Evolutionary conservation across 2,797 vertebrate species (phyloP), one percentile per base, ranked within the genome.

Genomic region (Telmatherina bonti): DNA sequence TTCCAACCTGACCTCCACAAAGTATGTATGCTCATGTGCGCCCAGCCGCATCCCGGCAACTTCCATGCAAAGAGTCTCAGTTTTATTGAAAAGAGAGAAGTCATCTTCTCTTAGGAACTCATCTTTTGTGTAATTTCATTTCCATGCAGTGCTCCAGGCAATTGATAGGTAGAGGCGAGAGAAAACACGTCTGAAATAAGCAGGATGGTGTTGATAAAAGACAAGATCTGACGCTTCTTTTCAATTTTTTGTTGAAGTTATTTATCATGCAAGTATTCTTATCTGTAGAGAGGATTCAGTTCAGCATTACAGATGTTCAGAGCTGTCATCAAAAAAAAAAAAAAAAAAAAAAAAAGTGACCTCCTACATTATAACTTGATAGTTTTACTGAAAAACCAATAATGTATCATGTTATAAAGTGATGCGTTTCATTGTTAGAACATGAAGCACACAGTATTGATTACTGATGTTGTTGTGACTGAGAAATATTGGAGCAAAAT

Each of bases 121-220:
- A 22, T 74, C 83, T 85, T 89, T 87, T 90, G 82, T 45, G 72
- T 74, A 47, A 63, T 86, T 81, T 76, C 62, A 81, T 79, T 80
- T 67, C 24, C 47, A 63, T 62, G 58, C 52, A 72, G 38, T 57
- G 85, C 89, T 85, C 24, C 72, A 38, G 85, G 86, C 70, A 76
- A 63, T 33, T 71, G 68, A 82, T 72, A 70, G 62, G 81, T 35
- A 56, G 62, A 77, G 72, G 59, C 54, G 60, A 36, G 45, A 62
- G 38, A 68, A 66, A 76, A 78, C 72, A 74, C 67, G 58, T 27
- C 76, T 77, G 47, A 81, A 77, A 85, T 63, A 86, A 66, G 76
- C 70, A 63, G 55, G 51, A 62, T 75, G 62, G 41, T 74, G 73
- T 73, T 67, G 64, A 75, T 73, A 63, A 65, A 70, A 55, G 55